Evolutionary conservation across 2,888 invertebrate species (phyloP), one percentile per base, ranked within the genome.

Genomic region (Yponomeuta sedellus): DNA sequence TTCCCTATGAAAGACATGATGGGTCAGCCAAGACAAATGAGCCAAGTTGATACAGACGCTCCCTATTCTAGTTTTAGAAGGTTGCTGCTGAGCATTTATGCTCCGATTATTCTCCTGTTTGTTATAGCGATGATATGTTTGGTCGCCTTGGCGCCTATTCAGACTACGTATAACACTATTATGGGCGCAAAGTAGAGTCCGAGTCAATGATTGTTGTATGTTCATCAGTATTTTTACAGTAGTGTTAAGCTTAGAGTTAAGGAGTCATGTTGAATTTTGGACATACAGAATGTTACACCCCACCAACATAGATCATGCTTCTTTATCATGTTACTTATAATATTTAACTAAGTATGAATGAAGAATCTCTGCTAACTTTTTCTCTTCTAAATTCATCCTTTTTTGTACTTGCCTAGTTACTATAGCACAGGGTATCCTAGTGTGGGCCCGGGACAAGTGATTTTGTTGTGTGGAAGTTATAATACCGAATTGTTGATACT

Each of bases 1-100:
- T 96, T 97, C 91, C 96, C 96, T 39, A 96, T 97, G 96, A 96
- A 96, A 78, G 96, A 97, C 78, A 92, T 95, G 86, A 92, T 94
- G 78, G 92, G 94, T 16, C 93, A 93, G 61, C 86, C 90, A 70
- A 81, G 93, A 1, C 93, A 93, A 68, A 92, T 93, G 71, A 93
- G 94, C 72, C 93, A 93, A 75, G 91, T 94, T 70, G 96, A 96
- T 79, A 92, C 94, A 70, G 97, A 97, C 81, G 95, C 96, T 58
- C 95, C 97, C 97, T 95, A 95, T 80, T 93, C 95, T 2, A 92
- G 93, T 65, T 93, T 96, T 85, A 93, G 97, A 73, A 96, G 96
- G 77, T 92, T 94, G 66, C 87, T 97, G 66, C 92, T 98, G 61
- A 94, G 93, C n/a, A 80, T 97, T 57, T 97, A 97, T 82, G 92